Percentiles rank a stretch among this genome's conserved stretches.
Conservation (phyloP, 2,888 invertebrate genomes). For the Andrena bicolor region DNA sequence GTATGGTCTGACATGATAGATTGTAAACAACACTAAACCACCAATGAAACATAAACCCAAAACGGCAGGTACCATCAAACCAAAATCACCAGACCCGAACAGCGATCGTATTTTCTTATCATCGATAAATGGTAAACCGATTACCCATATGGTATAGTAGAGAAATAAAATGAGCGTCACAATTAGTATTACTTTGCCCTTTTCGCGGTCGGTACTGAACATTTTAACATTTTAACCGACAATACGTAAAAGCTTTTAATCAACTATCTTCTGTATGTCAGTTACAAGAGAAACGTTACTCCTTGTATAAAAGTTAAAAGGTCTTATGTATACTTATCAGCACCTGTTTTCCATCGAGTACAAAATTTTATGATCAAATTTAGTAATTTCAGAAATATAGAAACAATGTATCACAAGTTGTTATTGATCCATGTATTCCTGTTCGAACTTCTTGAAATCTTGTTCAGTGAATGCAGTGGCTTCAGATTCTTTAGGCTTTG, state of each 20-base stretch:
- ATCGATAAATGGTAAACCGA: conserved; percentile 89
- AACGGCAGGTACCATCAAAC: conserved; percentile 87
- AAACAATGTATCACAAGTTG: not conserved
- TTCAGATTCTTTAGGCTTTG: conserved; percentile 85
- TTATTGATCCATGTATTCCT: conserved; percentile 85
- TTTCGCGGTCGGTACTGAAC: conserved; percentile 85
- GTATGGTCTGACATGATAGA: conserved; percentile 86
- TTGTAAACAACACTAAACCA: conserved; percentile 88
- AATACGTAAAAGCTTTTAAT: not conserved
- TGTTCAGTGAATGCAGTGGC: conserved; percentile 90
- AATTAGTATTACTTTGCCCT: conserved; percentile 88
- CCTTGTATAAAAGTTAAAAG: conserved; percentile 4
- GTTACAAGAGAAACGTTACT: not conserved
- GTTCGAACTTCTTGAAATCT: conserved; percentile 89
- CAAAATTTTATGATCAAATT: conserved; percentile 9
- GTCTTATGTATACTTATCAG: not conserved
- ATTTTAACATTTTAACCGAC: conserved; percentile 68
- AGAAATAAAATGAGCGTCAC: conserved; percentile 86
- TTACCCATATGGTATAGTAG: conserved; percentile 89
- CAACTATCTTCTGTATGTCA: not conserved
- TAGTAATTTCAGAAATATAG: not conserved
- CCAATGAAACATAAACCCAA: conserved; percentile 89
- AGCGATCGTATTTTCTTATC: conserved; percentile 86
- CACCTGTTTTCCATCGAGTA: not conserved
- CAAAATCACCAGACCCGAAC: conserved; percentile 81